Base-by-base conservation (phyloP, 2,113 vertebrate species). In the Marcusenius ussheri region DNA sequence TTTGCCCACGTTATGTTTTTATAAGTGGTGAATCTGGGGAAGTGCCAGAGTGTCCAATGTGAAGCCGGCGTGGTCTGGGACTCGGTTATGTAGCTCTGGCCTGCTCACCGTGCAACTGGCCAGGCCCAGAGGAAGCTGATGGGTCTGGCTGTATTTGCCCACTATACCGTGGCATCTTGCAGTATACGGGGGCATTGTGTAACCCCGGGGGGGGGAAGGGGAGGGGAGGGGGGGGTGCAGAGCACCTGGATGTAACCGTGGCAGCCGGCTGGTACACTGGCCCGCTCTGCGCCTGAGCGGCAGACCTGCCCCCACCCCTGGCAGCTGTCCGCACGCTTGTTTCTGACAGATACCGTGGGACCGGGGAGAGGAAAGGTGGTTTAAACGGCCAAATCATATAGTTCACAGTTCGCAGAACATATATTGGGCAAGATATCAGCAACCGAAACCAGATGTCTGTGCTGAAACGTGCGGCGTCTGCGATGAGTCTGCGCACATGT, bases 391-490 rank as follows among this genome's bases (percentile, higher is more conserved):
- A 53, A 39, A 87, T 87, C 47, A 51, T 87, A 77, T 47, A 74
- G 89, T 90, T 90, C 45, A 58, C 56, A 50, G 58, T 90, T 90
- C 84, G 86, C 83, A 90, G 89, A 70, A 90, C 27, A 74, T 51
- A 87, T 53, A 87, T 90, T 87, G 89, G 89, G 83, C 89, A 87
- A 74, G 84, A 87, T 90, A 90, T 90, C 86, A 53, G 42, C 89
- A 90, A 87, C 89, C 86, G 84, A 90, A 90, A 90, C 89, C 89
- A 90, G 89, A 87, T 90, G 89, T 90, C 46, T 35, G 21, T 3
- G 53, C 46, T 74, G 11, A 77, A 77, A 49, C 11, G 45, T 42
- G 58, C n/a, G 8, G 46, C 35, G 62, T 58, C 27, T 87, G 19
- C 35, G 51, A 58, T 51, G 83, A 46, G 62, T 35, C 45, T 58